These are phyloP conservation scores for Gonioctena quinquepunctata DNA, from an alignment of 1,140 invertebrate species.

Conservation along the genomic window DNA sequence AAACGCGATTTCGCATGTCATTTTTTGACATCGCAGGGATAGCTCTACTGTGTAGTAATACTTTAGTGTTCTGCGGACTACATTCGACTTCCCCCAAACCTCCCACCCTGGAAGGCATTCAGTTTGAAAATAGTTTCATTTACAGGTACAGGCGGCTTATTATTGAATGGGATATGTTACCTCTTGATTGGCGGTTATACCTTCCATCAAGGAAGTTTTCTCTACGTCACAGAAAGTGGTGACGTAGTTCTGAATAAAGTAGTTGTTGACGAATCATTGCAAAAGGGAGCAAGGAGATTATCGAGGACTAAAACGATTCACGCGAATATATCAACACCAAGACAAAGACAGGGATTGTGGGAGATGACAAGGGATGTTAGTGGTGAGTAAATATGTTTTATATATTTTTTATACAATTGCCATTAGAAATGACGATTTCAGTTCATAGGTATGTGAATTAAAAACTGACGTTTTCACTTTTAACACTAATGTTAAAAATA, in stretches of 20 bases:
- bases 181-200: slow-evolving; percentile 79
- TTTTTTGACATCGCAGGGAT: too few species aligned
- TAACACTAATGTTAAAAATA: too few species aligned
- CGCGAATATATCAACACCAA: slow-evolving; percentile 49
- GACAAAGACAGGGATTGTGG: slow-evolving; percentile 57
- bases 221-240: slow-evolving; percentile 68
- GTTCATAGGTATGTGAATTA: too few species aligned
- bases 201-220: slow-evolving; percentile 74
- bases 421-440: too few species aligned
- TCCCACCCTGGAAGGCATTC: too few species aligned
- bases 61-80: too few species aligned
- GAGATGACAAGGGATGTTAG: slow-evolving; percentile 68
- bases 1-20: too few species aligned
- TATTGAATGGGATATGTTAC: slow-evolving; percentile 73
- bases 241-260: slow-evolving; percentile 66
- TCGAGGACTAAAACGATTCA: slow-evolving; percentile 52
- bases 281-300: slow-evolving; percentile 57
- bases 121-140: slow-evolving; percentile 4
- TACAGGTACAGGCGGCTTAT: slow-evolving; percentile 59
- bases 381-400: too few species aligned
- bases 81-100: too few species aligned
- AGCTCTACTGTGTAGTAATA: too few species aligned
- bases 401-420: too few species aligned
- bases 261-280: slow-evolving; percentile 57
- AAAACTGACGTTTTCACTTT: too few species aligned